Evolutionary conservation across 1,140 invertebrate genomes (phyloP).

Genomic region (Platyscapa corneri): DNA sequence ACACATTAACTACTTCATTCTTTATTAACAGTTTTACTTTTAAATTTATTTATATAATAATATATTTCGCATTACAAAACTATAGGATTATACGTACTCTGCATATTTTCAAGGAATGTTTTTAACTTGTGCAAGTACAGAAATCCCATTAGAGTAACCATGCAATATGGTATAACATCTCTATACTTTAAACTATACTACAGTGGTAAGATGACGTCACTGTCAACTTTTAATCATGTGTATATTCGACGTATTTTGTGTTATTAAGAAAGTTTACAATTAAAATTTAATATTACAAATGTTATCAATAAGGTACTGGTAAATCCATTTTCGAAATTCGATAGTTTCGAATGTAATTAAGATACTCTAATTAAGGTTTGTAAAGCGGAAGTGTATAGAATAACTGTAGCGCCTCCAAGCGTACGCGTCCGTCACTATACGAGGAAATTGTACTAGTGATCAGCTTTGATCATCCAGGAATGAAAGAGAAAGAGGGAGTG

Average conservation of each 20-base stretch:
- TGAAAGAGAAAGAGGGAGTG: not conserved
- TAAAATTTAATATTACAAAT: not conserved
- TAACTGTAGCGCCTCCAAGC: slow-evolving; percentile 32
- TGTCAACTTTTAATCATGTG: not conserved
- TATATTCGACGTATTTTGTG: not conserved
- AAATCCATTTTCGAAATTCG: not conserved
- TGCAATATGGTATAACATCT: not conserved
- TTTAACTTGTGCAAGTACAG: not conserved
- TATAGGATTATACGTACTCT: not conserved
- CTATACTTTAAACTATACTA: slow-evolving; percentile 4
- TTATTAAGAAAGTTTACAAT: not conserved
- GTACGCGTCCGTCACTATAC: slow-evolving; percentile 36
- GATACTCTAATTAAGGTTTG: not conserved
- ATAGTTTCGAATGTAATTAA: not conserved
- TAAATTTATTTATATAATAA: too few species aligned
- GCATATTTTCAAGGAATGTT: not conserved
- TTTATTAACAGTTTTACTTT: too few species aligned
- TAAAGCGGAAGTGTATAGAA: slow-evolving; percentile 18
- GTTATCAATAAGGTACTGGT: not conserved
- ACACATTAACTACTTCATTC: too few species aligned
- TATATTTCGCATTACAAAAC: not conserved
- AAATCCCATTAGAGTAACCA: not conserved
- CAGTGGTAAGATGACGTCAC: slow-evolving; percentile 10
- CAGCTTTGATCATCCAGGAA: slow-evolving; percentile 3
- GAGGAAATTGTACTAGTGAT: slow-evolving; percentile 10